Conservation (phyloP, 1,140 invertebrate species). For the Zeugodacus cucurbitae region DNA sequence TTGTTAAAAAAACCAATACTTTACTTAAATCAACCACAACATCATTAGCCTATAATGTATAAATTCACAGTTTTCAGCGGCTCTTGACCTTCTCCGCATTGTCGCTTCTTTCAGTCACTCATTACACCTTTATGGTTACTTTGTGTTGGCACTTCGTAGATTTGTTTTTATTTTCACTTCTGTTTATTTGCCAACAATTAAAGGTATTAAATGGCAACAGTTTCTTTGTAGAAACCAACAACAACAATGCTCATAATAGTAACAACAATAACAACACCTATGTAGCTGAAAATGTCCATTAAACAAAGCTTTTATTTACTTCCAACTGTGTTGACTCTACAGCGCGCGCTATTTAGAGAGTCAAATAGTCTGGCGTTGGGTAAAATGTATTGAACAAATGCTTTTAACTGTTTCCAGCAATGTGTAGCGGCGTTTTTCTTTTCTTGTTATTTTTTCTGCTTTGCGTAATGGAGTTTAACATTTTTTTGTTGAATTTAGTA, state of each 20-base stretch:
- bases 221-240: neutral
- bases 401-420: neutral
- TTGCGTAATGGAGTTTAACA: too few species aligned
- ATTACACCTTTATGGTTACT: neutral
- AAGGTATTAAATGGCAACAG: neutral
- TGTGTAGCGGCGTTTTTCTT: neutral
- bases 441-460: neutral
- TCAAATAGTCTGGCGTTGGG: neutral
- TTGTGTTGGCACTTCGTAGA: neutral
- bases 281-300: neutral
- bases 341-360: neutral
- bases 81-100: neutral
- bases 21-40: neutral
- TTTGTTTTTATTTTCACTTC: neutral
- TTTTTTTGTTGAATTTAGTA: too few species aligned
- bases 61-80: neutral
- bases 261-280: neutral
- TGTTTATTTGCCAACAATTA: slow-evolving; percentile 1
- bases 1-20: neutral
- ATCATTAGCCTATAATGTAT: neutral
- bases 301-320: neutral
- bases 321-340: slow-evolving; percentile 13
- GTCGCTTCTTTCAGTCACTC: neutral
- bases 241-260: too few species aligned
- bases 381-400: slow-evolving; percentile 4